Percentiles rank a stretch among this genome's conserved stretches.
Conservation (phyloP, 1,140 invertebrate genomes). For the Caenorhabditis inopinata region DNA sequence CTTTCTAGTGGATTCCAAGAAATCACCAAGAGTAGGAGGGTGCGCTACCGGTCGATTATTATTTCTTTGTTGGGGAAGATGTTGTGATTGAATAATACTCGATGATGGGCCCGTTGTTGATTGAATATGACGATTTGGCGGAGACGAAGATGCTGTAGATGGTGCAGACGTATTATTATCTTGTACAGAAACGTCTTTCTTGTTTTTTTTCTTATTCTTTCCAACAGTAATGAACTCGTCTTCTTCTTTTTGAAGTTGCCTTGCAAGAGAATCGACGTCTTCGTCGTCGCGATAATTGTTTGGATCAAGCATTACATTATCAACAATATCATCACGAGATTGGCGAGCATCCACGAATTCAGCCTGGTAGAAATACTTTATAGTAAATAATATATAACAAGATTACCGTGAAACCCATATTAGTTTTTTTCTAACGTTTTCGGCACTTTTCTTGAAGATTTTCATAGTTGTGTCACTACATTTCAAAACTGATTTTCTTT, state of each 20-base stretch:
- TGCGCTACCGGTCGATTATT: background rate
- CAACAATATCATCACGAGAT: background rate
- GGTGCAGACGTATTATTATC: background rate
- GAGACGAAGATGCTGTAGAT: background rate
- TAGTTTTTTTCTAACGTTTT: no score
- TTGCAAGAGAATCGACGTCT: background rate
- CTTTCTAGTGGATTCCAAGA: background rate
- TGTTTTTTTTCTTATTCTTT: background rate
- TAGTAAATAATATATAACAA: no score
- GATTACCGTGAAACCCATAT: no score
- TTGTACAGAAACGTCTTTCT: background rate
- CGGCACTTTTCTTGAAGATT: no score
- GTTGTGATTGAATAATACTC: background rate
- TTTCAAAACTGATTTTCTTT: no score
- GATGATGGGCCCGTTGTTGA: background rate
- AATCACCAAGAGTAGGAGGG: background rate
- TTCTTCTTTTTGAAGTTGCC: background rate
- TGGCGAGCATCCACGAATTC: background rate
- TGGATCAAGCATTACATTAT: conserved; percentile 16
- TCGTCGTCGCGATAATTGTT: conserved; percentile 1
- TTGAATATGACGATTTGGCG: background rate
- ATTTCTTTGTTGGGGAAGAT: background rate
- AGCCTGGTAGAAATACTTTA: background rate
- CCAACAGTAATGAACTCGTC: conserved; percentile 7
- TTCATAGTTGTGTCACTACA: no score